phyloP scores from a whole-genome alignment of 1,140 invertebrate genomes.

The Drosophila nigrodunni region DNA sequence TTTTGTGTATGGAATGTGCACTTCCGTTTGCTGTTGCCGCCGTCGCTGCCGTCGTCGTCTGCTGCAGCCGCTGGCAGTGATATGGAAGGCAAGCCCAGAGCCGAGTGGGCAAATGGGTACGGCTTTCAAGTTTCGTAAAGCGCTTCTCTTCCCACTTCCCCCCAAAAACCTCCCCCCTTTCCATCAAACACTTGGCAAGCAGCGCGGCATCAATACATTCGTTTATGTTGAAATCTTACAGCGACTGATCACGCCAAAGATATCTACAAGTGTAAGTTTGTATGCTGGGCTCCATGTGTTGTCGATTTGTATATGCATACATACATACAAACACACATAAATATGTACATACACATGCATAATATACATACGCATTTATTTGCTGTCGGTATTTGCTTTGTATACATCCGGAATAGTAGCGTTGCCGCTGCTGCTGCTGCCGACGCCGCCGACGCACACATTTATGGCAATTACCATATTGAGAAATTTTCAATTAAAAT shows the following conservation, averaged over 20 bases:
- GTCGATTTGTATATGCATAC: constrained; percentile 42
- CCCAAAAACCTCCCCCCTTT: constrained; percentile 6
- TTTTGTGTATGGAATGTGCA: constrained; percentile 83
- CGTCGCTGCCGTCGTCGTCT: constrained; percentile 26
- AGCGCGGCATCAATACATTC: constrained; percentile 72
- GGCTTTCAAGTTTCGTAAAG: constrained; percentile 80
- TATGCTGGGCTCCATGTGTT: constrained; percentile 43
- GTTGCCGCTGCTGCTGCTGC: constrained; percentile 38
- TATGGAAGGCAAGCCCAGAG: constrained; percentile 48
- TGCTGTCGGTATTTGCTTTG: constrained; percentile 63
- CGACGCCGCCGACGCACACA: constrained; percentile 61
- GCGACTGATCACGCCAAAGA: constrained; percentile 46
- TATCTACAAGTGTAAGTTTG: constrained; percentile 17
- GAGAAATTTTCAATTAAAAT: constrained; percentile 81
- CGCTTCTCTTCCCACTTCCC: constrained; percentile 29
- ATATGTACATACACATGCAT: constrained; percentile 8
- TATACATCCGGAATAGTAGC: constrained; percentile 78
- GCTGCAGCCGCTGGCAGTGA: constrained; percentile 47
- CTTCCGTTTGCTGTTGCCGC: constrained; percentile 75
- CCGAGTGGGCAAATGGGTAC: constrained; percentile 72
- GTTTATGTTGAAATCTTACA: constrained; percentile 63
- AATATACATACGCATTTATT: constrained; percentile 32
- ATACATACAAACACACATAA: constrained; percentile 15
- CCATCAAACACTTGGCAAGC: constrained; percentile 29
- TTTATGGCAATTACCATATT: constrained; percentile 82